Evolutionary conservation across 2,797 vertebrate species (phyloP), one percentile per base, ranked within the genome.

Genomic region (Hybognathus amarus): DNA sequence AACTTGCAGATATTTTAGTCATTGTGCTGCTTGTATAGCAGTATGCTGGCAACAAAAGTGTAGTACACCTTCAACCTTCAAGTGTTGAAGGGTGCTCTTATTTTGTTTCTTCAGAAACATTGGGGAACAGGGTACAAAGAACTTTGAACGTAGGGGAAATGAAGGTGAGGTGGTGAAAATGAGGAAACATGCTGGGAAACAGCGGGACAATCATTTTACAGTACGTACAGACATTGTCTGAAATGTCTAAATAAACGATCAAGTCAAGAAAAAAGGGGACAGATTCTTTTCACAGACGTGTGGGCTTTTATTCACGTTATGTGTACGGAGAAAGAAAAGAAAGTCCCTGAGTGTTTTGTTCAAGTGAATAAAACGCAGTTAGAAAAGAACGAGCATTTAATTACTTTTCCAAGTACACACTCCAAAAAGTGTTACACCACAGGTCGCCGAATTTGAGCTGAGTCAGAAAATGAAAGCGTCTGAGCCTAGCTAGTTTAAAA

Each of bases 321-420:
- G 50, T 66, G 70, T 70, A 42, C n/a, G 40, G 73, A 71, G 56
- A 80, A 80, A 15, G 68, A 15, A 82, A 59, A 85, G 79, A 83
- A 61, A 63, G 79, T 90, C 83, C 89, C 85, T 83, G 85, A 91
- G 85, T 38, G 36, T 85, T 92, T 92, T 92, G 88, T 92, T 90
- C 88, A 64, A 38, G 50, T 79, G 85, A 87, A 88, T 85, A 89
- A 90, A 89, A 88, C 84, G 83, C 87, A 85, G 80, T 78, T 78
- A 88, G 88, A 89, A n/a, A 83, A 85, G 70, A 47, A 90, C 83
- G 87, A 90, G 87, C 91, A 92, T 89, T 90, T 90, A 92, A 95
- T 94, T 91, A 90, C 88, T 86, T 87, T 89, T 71, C 86, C 83
- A 87, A 89, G 89, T 89, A 88, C 88, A 91, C 90, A 89, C 90